Evolutionary conservation across 2,113 vertebrate genomes (phyloP), one percentile per base, ranked within the genome.

Genomic region (Eulacestoma nigropectus): DNA sequence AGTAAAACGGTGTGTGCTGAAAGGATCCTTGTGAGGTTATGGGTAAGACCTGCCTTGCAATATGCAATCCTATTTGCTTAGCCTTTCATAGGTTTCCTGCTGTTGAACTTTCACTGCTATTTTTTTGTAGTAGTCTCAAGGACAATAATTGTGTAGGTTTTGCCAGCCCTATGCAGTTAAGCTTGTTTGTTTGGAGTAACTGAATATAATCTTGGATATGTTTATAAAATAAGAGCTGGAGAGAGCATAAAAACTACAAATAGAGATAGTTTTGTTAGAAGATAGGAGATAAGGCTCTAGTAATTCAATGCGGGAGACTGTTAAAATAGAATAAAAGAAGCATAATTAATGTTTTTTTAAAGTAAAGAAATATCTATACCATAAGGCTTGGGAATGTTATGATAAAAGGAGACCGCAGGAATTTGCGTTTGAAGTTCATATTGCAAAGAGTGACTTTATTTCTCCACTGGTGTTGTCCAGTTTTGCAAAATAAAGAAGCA

Each of bases 151-250:
- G 22, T 56, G 30, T 53, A 41, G 41, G 20, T 67, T 95, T 94
- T 89, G 35, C 52, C 47, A 89, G 47, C 46, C 35, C 22, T 82
- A 0, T 79, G 59, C 47, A 52, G 60, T 62, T 49, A n/a, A 37
- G 35, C 73, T 92, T 75, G 17, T 78, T 95, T 93, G 32, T 94
- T 94, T 86, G 50, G 53, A 77, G 50, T 92, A 86, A 59, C 59
- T 52, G 53, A 65, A 59, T 86, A 50, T 52, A 39, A 64, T 90
- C 33, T 50, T 92, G 35, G 15, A 23, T 81, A 25, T 90, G 33
- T 80, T 92, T 92, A 59, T 87, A 81, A 92, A 95, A 75, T 70
- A 95, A 80, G 50, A 88, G 17, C 50, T 89, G 47, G 21, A 33
- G 33, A 84, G 52, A 52, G 35, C 33, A 21, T 67, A 42, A 84